Percentiles rank a stretch among this genome's conserved stretches.
Conservation (phyloP, 2,113 vertebrate species). For the Platanista minor region DNA sequence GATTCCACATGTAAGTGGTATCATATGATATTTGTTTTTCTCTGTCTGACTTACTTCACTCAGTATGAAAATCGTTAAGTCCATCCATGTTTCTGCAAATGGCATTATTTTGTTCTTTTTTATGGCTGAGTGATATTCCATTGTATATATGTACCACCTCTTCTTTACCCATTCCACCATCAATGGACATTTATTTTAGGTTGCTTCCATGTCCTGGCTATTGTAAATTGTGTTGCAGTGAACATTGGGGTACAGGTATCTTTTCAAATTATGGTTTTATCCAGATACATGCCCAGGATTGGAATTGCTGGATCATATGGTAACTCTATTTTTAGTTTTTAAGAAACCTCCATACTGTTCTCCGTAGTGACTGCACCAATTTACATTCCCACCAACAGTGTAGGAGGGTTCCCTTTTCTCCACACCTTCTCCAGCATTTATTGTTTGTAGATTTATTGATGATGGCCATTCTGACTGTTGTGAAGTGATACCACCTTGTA, state of each 20-base stretch:
- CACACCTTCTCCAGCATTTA: not conserved
- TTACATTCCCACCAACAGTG: not conserved
- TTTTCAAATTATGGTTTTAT: not conserved
- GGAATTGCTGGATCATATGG: not conserved
- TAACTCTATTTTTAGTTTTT: not conserved
- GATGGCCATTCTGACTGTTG: not conserved
- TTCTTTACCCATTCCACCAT: not conserved
- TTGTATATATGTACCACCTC: not conserved
- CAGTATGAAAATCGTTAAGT: not conserved
- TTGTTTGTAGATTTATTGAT: not conserved
- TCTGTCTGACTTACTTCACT: not conserved
- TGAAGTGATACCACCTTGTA: not conserved
- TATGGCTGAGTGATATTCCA: not conserved
- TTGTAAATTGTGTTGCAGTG: not conserved
- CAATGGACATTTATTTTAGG: not conserved
- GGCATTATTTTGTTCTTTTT: not conserved
- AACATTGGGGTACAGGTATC: not conserved
- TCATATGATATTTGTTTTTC: not conserved
- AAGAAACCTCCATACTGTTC: not conserved
- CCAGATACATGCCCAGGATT: not conserved
- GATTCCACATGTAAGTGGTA: not conserved
- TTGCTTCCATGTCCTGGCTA: not conserved
- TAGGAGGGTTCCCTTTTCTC: not conserved
- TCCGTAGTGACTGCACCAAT: not conserved
- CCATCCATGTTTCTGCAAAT: not conserved